Evolutionary conservation across 2,113 vertebrate species (phyloP).

Genomic region (Apus apus): DNA sequence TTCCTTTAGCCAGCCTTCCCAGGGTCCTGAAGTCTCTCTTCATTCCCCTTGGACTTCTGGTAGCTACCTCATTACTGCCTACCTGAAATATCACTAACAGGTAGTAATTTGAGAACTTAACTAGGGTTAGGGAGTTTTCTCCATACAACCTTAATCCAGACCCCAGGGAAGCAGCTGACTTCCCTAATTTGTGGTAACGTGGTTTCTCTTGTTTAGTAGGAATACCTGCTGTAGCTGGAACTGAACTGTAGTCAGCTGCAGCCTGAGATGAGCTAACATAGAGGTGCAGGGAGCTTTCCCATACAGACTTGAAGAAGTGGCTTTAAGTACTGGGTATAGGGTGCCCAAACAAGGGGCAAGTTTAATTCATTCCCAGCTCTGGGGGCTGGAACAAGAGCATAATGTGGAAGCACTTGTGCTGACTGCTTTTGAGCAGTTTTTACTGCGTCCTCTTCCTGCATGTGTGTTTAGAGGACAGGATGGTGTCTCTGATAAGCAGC

Average conservation of each 20-base stretch:
- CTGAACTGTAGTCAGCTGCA: neutral
- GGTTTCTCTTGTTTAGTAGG: neutral
- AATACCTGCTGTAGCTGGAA: neutral
- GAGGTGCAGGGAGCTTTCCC: neutral
- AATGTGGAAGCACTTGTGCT: neutral
- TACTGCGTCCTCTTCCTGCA: neutral
- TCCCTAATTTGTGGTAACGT: neutral
- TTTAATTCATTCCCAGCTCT: neutral
- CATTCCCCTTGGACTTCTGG: too few species aligned
- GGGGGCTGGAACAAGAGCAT: neutral
- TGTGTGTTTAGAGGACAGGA: neutral
- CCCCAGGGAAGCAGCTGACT: too few species aligned
- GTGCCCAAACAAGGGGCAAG: neutral
- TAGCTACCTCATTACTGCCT: too few species aligned
- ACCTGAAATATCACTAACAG: too few species aligned
- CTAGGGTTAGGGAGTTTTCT: too few species aligned
- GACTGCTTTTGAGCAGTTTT: neutral
- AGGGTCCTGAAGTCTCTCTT: too few species aligned
- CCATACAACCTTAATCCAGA: too few species aligned
- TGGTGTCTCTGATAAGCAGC: neutral
- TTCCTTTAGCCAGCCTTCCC: too few species aligned
- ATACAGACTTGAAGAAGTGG: neutral
- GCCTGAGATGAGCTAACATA: rapidly evolving
- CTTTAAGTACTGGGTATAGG: neutral
- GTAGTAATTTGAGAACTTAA: too few species aligned